Evolutionary conservation across 2,797 vertebrate species (phyloP).

Genomic region (Hippoglossus hippoglossus): DNA sequence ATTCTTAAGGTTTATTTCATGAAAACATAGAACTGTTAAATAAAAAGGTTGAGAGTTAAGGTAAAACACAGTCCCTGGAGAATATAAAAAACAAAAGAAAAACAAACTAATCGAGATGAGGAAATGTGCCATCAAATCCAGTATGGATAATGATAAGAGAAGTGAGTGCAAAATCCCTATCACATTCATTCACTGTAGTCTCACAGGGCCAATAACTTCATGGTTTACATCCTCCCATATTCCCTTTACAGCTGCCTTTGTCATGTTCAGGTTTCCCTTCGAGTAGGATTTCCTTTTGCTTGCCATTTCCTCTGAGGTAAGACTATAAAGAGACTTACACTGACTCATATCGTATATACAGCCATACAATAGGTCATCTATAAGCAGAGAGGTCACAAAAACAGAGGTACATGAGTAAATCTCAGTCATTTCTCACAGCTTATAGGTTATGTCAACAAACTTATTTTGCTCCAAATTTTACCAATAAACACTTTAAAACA

Average conservation of each 20-base stretch:
- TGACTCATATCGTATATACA: background rate
- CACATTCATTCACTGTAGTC: background rate
- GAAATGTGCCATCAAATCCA: background rate
- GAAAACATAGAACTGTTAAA: background rate
- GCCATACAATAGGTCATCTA: too few species aligned
- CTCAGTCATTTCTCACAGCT: background rate
- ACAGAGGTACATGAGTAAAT: background rate
- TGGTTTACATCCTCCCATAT: conserved; percentile 31
- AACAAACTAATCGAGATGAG: background rate
- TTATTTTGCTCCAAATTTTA: conserved; percentile 1
- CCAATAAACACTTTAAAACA: background rate
- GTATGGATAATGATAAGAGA: background rate
- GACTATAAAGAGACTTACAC: conserved; percentile 2
- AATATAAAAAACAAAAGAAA: background rate
- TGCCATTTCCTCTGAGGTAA: conserved; percentile 20
- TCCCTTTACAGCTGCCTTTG: conserved; percentile 23
- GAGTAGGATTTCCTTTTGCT: background rate
- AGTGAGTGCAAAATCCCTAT: background rate
- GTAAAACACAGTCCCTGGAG: too few species aligned
- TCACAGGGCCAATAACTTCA: background rate
- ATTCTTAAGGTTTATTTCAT: background rate
- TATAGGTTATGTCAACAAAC: too few species aligned
- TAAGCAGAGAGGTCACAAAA: background rate
- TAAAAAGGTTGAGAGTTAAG: too few species aligned
- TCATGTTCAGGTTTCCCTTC: conserved; percentile 12